Evolutionary conservation across 2,888 invertebrate genomes (phyloP).

Genomic region (Deilephila elpenor): DNA sequence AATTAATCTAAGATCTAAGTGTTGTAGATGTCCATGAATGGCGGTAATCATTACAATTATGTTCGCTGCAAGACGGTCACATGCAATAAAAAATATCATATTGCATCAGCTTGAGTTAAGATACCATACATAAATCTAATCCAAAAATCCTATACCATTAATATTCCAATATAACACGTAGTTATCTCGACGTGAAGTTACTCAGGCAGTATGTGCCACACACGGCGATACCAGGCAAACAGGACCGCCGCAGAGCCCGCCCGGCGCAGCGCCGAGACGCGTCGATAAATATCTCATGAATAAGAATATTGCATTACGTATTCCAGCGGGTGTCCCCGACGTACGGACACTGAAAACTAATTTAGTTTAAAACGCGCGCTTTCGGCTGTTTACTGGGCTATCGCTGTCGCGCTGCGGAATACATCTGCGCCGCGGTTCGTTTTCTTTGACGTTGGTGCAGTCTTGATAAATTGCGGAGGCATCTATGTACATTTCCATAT

Average conservation of each 20-base stretch:
- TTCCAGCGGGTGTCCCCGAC: constrained; percentile 51
- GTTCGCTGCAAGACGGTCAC: too few species aligned
- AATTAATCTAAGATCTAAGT: too few species aligned
- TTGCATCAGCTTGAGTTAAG: too few species aligned
- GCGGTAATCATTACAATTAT: too few species aligned
- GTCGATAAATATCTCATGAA: constrained; percentile 76
- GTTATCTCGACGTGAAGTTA: background rate
- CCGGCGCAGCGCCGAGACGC: constrained; percentile 38
- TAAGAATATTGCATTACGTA: constrained; percentile 76
- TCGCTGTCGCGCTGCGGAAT: constrained; percentile 29
- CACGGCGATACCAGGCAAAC: constrained; percentile 27
- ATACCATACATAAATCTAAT: background rate
- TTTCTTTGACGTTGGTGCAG: background rate
- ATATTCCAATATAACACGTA: background rate
- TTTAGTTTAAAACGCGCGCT: constrained; percentile 52
- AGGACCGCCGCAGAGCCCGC: constrained; percentile 29
- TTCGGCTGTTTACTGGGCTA: constrained; percentile 24
- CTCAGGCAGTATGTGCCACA: background rate
- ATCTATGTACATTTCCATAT: background rate
- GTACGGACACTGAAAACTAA: constrained; percentile 52
- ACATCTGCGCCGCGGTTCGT: background rate
- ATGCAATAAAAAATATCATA: too few species aligned
- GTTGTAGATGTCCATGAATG: too few species aligned
- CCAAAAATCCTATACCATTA: background rate
- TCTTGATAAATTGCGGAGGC: background rate